These are phyloP conservation scores for Anhinga rufa DNA, from an alignment of 2,113 vertebrate species.

Conservation along the genomic window DNA sequence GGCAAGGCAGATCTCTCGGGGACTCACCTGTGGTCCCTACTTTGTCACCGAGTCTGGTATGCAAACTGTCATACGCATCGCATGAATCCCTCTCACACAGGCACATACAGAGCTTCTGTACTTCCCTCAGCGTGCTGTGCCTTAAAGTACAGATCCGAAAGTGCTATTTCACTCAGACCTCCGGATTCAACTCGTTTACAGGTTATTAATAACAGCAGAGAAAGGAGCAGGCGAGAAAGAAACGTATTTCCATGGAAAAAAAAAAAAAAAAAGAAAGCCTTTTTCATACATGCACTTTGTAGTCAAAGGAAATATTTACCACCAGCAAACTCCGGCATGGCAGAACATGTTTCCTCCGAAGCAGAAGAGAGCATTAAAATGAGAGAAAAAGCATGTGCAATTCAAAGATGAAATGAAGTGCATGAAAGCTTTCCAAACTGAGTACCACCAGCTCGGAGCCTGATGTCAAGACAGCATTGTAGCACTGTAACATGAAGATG, in stretches of 20 bases:
- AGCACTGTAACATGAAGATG: background rate
- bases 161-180: background rate
- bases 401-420: background rate
- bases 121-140: background rate
- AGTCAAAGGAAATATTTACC: slow-evolving; percentile 26
- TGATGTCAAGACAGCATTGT: background rate
- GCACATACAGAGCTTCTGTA: background rate
- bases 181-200: background rate
- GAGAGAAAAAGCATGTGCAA: background rate
- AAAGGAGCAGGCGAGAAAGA: background rate
- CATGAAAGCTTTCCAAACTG: background rate
- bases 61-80: background rate
- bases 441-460: background rate
- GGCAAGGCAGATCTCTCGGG: background rate
- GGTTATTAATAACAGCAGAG: background rate
- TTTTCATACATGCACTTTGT: background rate
- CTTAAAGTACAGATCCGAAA: background rate
- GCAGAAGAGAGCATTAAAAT: background rate
- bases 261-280: background rate
- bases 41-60: background rate
- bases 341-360: background rate
- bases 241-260: background rate
- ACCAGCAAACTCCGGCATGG: background rate
- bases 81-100: background rate
- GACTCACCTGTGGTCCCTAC: background rate